phyloP scores from a whole-genome alignment of 2,113 vertebrate genomes.

The Eptesicus fuscus region DNA sequence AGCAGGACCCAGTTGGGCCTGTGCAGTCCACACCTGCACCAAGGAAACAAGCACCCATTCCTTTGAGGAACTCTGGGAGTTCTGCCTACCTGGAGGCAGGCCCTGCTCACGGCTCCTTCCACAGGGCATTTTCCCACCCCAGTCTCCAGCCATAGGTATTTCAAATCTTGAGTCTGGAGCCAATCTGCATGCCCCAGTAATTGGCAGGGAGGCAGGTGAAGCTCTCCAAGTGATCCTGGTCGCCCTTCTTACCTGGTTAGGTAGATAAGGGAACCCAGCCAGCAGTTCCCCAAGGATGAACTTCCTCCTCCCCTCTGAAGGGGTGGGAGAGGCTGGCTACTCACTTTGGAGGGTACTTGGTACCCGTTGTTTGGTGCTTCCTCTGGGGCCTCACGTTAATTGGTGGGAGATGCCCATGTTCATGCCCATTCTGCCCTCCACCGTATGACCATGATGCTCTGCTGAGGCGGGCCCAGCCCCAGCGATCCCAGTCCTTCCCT shows the following conservation, averaged over 20 bases:
- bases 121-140: no score
- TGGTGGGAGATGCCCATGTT: neutral
- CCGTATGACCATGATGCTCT: neutral
- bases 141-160: no score
- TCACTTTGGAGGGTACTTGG: neutral
- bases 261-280: neutral
- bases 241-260: neutral
- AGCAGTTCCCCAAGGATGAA: no score
- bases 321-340: neutral
- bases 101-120: neutral
- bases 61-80: neutral
- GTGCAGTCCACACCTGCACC: neutral
- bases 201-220: neutral
- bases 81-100: neutral
- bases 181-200: neutral
- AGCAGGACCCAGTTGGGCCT: neutral
- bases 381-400: neutral
- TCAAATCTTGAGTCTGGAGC: neutral
- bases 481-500: neutral
- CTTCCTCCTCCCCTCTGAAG: neutral
- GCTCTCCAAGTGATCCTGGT: neutral
- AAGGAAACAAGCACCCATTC: neutral
- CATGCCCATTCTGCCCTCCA: accelerated
- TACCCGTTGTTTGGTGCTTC: neutral
- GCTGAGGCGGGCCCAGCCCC: neutral